phyloP scores from a whole-genome alignment of 2,113 vertebrate genomes.

The Dissostichus mawsoni region DNA sequence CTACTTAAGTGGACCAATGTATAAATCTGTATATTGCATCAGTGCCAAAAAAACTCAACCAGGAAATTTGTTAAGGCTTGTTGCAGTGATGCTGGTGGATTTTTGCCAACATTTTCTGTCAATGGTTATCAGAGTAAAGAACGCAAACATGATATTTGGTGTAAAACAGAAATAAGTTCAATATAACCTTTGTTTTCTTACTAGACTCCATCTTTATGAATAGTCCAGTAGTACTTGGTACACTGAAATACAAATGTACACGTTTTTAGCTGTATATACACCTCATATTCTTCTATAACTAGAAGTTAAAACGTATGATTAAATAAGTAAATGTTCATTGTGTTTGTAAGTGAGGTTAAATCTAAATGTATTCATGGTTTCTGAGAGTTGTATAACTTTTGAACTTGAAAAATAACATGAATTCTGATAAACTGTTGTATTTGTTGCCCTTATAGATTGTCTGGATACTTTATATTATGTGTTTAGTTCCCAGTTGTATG shows the following conservation, averaged over 20 bases:
- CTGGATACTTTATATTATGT: no score
- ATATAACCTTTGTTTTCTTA: neutral
- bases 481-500: neutral
- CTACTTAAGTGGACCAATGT: neutral
- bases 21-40: neutral
- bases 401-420: neutral
- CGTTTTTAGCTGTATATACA: neutral
- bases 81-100: neutral
- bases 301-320: neutral
- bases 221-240: neutral
- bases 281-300: neutral
- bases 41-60: neutral
- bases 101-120: neutral
- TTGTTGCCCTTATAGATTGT: no score
- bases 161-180: neutral
- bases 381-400: neutral
- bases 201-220: neutral
- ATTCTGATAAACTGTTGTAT: neutral
- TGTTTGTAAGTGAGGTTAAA: neutral
- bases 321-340: neutral
- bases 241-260: neutral
- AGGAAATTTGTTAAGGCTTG: neutral
- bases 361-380: neutral
- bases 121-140: neutral
- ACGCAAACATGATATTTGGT: neutral